These are phyloP conservation scores for Antidorcas marsupialis DNA, from an alignment of 2,113 vertebrate genomes.

Conservation along the genomic window DNA sequence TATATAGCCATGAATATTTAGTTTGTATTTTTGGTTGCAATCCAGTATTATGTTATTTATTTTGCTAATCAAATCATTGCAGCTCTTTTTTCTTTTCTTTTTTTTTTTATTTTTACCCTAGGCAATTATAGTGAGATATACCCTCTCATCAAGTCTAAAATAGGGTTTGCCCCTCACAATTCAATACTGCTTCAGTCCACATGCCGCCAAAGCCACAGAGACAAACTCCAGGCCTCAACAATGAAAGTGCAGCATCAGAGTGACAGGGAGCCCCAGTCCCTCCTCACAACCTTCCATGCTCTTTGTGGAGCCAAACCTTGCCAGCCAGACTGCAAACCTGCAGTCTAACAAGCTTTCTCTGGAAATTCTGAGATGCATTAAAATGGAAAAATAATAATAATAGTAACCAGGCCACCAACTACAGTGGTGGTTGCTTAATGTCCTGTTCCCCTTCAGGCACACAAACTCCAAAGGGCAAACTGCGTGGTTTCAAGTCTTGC, in stretches of 20 bases:
- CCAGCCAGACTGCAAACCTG: background rate
- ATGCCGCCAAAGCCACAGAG: fast-evolving
- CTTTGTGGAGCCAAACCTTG: too few species aligned
- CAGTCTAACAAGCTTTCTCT: too few species aligned
- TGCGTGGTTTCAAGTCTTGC: fast-evolving
- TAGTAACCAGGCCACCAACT: fast-evolving
- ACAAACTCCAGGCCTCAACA: fast-evolving
- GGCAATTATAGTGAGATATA: fast-evolving
- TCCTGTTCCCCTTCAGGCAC: background rate
- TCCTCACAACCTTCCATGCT: too few species aligned
- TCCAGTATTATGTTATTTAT: background rate
- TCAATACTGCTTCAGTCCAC: fast-evolving
- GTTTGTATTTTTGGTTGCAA: background rate
- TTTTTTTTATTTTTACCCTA: background rate
- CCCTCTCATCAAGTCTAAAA: too few species aligned
- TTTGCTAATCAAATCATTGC: too few species aligned
- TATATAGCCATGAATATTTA: too few species aligned
- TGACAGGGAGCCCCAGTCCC: fast-evolving
- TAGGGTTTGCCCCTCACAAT: fast-evolving
- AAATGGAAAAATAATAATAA: too few species aligned
- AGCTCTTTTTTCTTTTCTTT: background rate
- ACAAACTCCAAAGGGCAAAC: fast-evolving
- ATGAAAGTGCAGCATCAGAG: background rate
- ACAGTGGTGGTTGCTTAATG: fast-evolving
- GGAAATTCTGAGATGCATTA: too few species aligned